A percentile compares a stretch with the other conserved stretches of the same genome.
phyloP scores from a whole-genome alignment of 2,113 vertebrate species.

The Apteryx owenii region DNA sequence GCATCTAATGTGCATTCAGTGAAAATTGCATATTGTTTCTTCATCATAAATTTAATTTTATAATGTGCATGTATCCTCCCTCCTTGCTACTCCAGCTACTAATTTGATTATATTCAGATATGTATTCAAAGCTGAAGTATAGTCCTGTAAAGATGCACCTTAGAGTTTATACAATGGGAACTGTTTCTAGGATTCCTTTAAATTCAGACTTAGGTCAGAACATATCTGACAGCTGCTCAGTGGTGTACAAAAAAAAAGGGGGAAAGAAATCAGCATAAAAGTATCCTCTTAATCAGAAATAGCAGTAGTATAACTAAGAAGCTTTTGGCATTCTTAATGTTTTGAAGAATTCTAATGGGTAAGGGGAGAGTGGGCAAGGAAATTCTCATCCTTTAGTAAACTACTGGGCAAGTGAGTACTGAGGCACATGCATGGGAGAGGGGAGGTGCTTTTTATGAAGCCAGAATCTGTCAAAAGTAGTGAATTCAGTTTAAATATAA shows the following conservation, averaged over 20 bases:
- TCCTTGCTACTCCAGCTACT: background rate
- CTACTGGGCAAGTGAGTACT: background rate
- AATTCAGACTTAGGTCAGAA: background rate
- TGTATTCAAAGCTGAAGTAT: background rate
- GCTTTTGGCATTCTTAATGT: background rate
- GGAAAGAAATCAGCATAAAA: background rate
- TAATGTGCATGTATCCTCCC: background rate
- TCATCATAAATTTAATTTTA: conserved; percentile 41
- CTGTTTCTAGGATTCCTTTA: background rate
- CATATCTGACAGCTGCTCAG: background rate
- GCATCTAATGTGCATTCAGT: conserved; percentile 17
- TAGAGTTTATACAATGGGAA: background rate
- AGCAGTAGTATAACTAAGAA: background rate
- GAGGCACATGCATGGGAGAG: rapidly evolving
- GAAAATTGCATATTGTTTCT: conserved; percentile 1
- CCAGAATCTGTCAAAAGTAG: background rate
- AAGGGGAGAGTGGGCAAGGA: background rate
- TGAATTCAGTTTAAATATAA: background rate
- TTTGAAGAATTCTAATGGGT: background rate
- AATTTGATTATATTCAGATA: conserved; percentile 43
- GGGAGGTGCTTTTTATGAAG: background rate
- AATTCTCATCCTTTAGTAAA: background rate
- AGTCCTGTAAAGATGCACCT: background rate
- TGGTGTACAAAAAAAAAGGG: background rate
- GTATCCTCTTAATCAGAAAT: background rate